Conservation (phyloP, 1,140 invertebrate genomes). For the Zaprionus davidi region DNA sequence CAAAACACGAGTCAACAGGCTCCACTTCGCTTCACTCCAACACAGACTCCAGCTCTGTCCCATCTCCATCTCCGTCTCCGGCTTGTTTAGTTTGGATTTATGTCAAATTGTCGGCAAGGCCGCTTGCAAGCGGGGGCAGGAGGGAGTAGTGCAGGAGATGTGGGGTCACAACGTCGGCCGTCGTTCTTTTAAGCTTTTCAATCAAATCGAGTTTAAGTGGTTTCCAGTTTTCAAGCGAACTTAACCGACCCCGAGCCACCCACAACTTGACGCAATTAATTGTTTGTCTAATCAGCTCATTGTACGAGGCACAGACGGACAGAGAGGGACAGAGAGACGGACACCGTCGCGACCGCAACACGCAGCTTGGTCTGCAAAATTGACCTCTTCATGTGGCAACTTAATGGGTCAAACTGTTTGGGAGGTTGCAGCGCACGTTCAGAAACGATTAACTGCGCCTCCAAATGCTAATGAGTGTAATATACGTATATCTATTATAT, state of each 20-base stretch:
- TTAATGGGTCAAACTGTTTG: slow-evolving; percentile 31
- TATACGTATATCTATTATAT: neutral
- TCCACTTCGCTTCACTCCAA: neutral
- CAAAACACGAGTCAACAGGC: slow-evolving; percentile 55
- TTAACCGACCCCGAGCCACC: slow-evolving; percentile 28
- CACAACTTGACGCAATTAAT: slow-evolving; percentile 76
- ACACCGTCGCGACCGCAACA: slow-evolving; percentile 17
- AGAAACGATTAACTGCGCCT: slow-evolving; percentile 5
- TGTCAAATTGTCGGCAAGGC: slow-evolving; percentile 70
- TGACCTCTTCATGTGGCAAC: slow-evolving; percentile 24
- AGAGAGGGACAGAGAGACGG: neutral
- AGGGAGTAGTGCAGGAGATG: too few species aligned
- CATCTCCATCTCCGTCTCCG: neutral
- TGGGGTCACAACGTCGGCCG: neutral
- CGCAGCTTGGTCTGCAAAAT: slow-evolving; percentile 15
- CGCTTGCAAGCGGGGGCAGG: neutral
- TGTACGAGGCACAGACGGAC: slow-evolving; percentile 53
- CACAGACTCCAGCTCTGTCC: slow-evolving; percentile 15
- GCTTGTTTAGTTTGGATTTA: slow-evolving; percentile 81
- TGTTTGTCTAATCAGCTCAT: slow-evolving; percentile 79
- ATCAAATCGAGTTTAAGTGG: slow-evolving; percentile 77
- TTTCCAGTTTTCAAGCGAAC: slow-evolving; percentile 50
- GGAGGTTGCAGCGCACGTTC: neutral
- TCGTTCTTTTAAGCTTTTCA: slow-evolving; percentile 74
- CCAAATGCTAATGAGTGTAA: neutral